phyloP scores from a whole-genome alignment of 2,113 vertebrate species.

The Pollachius pollachius region DNA sequence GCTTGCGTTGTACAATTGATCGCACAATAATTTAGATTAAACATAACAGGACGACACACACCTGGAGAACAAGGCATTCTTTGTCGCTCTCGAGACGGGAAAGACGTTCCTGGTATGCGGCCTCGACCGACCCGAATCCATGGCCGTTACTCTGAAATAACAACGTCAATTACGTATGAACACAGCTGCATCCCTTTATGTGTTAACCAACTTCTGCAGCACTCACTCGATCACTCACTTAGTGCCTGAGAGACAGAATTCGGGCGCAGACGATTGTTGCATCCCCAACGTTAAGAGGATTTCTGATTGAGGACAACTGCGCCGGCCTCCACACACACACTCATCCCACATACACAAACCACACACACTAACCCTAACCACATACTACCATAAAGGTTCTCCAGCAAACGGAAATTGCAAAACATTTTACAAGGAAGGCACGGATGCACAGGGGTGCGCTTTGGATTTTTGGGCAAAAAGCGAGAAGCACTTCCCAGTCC shows the following conservation, averaged over 20 bases:
- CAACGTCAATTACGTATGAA: background rate
- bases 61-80: constrained; percentile 95
- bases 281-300: too few species aligned
- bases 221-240: too few species aligned
- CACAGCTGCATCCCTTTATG: background rate
- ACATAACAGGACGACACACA: constrained; percentile 53
- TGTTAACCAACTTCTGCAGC: too few species aligned
- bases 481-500: constrained; percentile 26
- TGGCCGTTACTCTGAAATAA: constrained; percentile 87
- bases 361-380: background rate
- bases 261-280: too few species aligned
- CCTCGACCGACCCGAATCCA: constrained; percentile 74
- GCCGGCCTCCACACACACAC: too few species aligned
- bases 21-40: too few species aligned
- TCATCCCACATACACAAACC: constrained; percentile 7
- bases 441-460: background rate
- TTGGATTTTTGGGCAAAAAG: constrained; percentile 17
- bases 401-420: too few species aligned
- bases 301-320: too few species aligned
- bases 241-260: too few species aligned
- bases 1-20: too few species aligned
- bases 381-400: background rate
- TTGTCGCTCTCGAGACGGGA: constrained; percentile 94
- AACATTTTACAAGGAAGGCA: constrained; percentile 1
- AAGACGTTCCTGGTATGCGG: constrained; percentile 87